Base-by-base conservation (phyloP, 2,113 vertebrate species). In the Gallinago paraguaiae region DNA sequence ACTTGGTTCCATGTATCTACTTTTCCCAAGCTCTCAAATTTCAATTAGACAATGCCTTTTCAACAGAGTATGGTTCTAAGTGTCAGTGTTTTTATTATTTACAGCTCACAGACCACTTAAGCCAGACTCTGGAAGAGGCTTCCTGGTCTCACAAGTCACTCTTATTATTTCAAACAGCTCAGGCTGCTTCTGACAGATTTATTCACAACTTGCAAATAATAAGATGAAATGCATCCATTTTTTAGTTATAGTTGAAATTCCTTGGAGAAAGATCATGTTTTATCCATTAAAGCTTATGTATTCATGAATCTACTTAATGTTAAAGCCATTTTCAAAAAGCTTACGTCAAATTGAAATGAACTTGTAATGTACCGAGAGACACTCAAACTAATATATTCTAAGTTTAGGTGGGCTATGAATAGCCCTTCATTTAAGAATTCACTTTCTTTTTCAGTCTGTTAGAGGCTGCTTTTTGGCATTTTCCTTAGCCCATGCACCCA, bases 301-400 rank as follows among this genome's bases (percentile, higher is more conserved):
- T 75, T 91, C 33, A 43, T 81, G n/a, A 86, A 74, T 59, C n/a
- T 54, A 75, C 46, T 83, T 77, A 88, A 75, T 75, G 88, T 64
- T 88, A 80, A 92, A 92, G 54, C 13, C 30, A 50, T 82, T 86
- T 95, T 90, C 48, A 80, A 82, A 93, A 92, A 86, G 35, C 45
- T 37, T 61, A 65, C 41, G 24, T 65, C 59, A 77, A 81, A 74
- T 45, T 46, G 43, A 92, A 51, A 75, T 87, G 46, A 92, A 83
- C 41, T 72, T 77, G 6, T 31, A 90, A 64, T 6, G 3, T 31
- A 75, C 31, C 80, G 24, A 50, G 57, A 82, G 63, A 39, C 45
- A 50, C 28, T 76, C 23, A 78, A 77, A 80, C 22, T 28, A 86
- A 83, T 18, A 35, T 30, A 63, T 57, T 74, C 33, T 33, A 78